Base-by-base conservation (phyloP, 1,140 invertebrate species). In the Drosophila baimaii region DNA sequence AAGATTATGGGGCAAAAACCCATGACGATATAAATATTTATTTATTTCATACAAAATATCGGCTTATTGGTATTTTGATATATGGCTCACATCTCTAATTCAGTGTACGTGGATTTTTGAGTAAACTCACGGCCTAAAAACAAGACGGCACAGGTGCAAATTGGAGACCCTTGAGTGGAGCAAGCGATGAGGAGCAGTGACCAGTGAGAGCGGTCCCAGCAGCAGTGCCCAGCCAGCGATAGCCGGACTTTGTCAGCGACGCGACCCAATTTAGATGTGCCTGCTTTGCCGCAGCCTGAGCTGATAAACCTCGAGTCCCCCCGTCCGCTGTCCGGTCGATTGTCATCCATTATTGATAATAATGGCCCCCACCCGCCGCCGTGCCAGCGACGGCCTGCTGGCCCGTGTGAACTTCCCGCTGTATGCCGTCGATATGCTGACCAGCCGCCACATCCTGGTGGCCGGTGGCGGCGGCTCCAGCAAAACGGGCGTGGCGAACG, bases 401-500 rank as follows among this genome's bases (percentile, higher is more conserved):
- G 96, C 96, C 68, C 94, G 95, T 78, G 96, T 98, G 35, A 98
- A 98, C 94, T 99, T 98, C 93, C 98, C 98, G 1, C 93, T 98
- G 19, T 99, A 99, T 92, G 95, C 96, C 2, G 93, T 99, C 23
- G 96, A 97, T 92, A 96, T 97, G 93, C 93, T 99, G 33, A 97
- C 97, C 27, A 97, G 96, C 93, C 95, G 97, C 66, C 98, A 99
- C 93, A 95, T 99, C 82, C 93, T 99, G 47, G 97, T 99, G 31
- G 98, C 96, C 72, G 98, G 98, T 44, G 98, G 98, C 51, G 98
- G 98, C 58, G 98, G 98, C 51, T 96, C 96, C 17, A 96, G 97
- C 19, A 99, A 98, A 93, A 99, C 98, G 44, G 98, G 98, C 23
- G 96, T 99, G 64, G 95, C 96, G 17, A 99, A 99, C 94, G 97